A percentile compares a stretch with the other conserved stretches of the same genome.
Conservation (phyloP, 1,140 invertebrate genomes). For the Himalopsyche phryganea region DNA sequence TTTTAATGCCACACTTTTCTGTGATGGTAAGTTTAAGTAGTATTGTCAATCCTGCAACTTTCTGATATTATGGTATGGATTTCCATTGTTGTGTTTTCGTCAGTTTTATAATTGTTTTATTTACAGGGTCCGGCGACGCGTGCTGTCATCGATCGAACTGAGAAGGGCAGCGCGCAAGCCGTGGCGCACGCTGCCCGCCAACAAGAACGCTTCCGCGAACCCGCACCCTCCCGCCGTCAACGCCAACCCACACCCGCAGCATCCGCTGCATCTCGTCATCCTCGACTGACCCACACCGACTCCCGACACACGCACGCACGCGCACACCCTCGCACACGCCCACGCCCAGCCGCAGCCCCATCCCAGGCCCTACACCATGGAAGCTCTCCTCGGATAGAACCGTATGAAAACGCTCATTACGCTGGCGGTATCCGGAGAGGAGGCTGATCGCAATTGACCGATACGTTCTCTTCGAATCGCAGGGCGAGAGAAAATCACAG, state of each 20-base stretch:
- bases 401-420: no score
- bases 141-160: constrained; percentile 75
- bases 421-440: no score
- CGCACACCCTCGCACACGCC: constrained; percentile 43
- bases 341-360: constrained; percentile 56
- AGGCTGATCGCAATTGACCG: no score
- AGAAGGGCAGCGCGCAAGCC: constrained; percentile 87
- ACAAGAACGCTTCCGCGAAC: constrained; percentile 34
- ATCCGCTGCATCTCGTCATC: constrained; percentile 60
- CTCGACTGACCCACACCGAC: constrained; percentile 61
- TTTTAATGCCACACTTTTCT: no score
- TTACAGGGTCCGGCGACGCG: constrained; percentile 76
- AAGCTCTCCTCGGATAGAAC: constrained; percentile 58
- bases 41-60: no score
- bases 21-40: no score
- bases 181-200: constrained; percentile 67
- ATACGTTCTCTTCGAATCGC: no score
- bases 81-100: no score
- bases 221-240: constrained; percentile 49
- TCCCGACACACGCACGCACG: constrained; percentile 24
- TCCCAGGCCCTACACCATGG: constrained; percentile 60
- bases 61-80: no score
- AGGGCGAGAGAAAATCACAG: no score
- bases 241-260: constrained; percentile 36
- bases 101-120: no score